phyloP scores from a whole-genome alignment of 2,797 vertebrate genomes.

The Nyctibius grandis region DNA sequence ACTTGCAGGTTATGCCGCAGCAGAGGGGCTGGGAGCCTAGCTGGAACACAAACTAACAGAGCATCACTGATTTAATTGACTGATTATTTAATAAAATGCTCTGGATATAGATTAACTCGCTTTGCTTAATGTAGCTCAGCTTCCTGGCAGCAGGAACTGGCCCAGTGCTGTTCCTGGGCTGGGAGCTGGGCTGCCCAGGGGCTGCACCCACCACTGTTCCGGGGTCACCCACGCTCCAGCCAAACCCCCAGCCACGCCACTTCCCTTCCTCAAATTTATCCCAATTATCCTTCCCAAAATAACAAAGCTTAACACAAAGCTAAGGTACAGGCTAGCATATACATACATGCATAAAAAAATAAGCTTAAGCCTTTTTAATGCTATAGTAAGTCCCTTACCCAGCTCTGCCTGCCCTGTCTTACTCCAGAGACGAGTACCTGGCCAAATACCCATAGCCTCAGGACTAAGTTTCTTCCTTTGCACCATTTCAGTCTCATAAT shows the following conservation, averaged over 20 bases:
- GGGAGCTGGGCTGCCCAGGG: neutral
- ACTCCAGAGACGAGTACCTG: neutral
- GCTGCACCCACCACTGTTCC: neutral
- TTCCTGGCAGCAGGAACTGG: conserved; percentile 29
- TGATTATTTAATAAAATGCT: conserved; percentile 59
- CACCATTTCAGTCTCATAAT: neutral
- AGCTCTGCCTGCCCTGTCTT: neutral
- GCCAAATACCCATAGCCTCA: neutral
- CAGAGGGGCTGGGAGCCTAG: neutral
- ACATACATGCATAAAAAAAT: neutral
- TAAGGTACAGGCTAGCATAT: neutral
- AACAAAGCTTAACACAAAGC: neutral
- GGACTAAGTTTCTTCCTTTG: neutral
- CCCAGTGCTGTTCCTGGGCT: neutral
- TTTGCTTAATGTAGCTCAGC: conserved; percentile 16
- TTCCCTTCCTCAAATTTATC: neutral
- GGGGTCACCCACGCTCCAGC: rapidly evolving
- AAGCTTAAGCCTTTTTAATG: neutral
- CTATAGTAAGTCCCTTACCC: neutral
- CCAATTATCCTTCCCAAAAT: neutral
- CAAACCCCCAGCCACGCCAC: rapidly evolving
- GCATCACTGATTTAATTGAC: conserved; percentile 6
- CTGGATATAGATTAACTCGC: conserved; percentile 26
- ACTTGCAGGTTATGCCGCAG: neutral
- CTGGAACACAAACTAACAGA: neutral